Percentiles rank a stretch among this genome's conserved stretches.
phyloP scores from a whole-genome alignment of 2,113 vertebrate genomes.

The Eudorcas thomsonii region DNA sequence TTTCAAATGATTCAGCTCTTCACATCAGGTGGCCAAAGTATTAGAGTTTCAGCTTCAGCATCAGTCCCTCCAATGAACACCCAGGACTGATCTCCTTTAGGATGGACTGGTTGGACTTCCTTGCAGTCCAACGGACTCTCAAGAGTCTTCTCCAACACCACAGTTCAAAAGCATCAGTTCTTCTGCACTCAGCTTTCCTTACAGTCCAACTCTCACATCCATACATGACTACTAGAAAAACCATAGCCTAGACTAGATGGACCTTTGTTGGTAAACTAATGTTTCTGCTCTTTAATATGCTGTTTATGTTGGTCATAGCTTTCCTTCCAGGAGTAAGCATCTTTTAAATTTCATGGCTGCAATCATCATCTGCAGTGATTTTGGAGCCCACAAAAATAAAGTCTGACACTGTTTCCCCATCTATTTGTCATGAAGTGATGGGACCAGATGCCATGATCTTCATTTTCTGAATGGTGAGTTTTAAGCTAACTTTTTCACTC shows the following conservation, averaged over 20 bases:
- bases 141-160: neutral
- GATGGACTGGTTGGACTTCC: neutral
- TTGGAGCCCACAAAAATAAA: neutral
- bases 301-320: neutral
- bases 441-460: neutral
- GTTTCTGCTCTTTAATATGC: neutral
- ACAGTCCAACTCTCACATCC: neutral
- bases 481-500: too few relatives aligned
- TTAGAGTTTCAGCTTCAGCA: neutral
- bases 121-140: neutral
- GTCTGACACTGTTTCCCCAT: neutral
- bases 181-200: neutral
- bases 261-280: neutral
- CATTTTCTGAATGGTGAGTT: too few relatives aligned
- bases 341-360: neutral
- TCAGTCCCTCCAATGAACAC: neutral
- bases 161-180: neutral
- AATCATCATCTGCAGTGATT: neutral
- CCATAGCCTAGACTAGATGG: neutral
- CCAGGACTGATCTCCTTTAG: neutral
- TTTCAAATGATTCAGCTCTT: neutral
- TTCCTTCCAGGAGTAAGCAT: neutral
- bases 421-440: neutral
- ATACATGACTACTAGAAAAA: neutral
- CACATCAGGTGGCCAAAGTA: neutral